Evolutionary conservation across 37 sponge, comb jelly and placozoan genomes (phyloP).

Genomic region (Spongia lamella): DNA sequence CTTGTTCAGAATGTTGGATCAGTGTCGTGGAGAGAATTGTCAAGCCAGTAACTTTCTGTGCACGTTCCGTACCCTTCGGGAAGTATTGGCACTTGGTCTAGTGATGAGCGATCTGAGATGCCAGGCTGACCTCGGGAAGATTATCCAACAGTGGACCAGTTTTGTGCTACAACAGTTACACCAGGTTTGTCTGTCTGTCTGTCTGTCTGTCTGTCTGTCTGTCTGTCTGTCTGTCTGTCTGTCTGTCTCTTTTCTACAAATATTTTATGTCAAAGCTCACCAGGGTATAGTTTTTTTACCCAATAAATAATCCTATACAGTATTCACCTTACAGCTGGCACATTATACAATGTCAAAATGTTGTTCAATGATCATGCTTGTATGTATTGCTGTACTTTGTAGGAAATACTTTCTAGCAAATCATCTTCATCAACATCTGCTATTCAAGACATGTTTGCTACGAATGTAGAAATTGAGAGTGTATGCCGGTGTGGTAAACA

Average conservation of each 20-base stretch:
- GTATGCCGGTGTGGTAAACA: constrained; percentile 74
- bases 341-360: too few species aligned
- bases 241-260: too few species aligned
- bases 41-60: constrained; percentile 81
- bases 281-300: too few species aligned
- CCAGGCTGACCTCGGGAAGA: constrained; percentile 52
- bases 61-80: constrained; percentile 72
- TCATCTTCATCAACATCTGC: not conserved
- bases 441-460: constrained; percentile 63
- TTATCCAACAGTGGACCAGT: constrained; percentile 81
- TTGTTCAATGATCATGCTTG: too few species aligned
- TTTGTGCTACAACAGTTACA: constrained; percentile 81
- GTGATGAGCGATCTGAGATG: constrained; percentile 65
- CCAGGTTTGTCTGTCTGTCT: constrained; percentile 43
- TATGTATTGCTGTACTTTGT: too few species aligned
- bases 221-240: too few species aligned
- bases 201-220: too few species aligned
- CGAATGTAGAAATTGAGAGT: constrained; percentile 49
- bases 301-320: too few species aligned
- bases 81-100: constrained; percentile 75
- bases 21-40: constrained; percentile 59
- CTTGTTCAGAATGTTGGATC: constrained; percentile 81
- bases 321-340: too few species aligned
- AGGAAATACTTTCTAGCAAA: not conserved
- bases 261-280: too few species aligned